Evolutionary conservation across 2,888 invertebrate species (phyloP).

Genomic region (Melikaiella ostensackeni): DNA sequence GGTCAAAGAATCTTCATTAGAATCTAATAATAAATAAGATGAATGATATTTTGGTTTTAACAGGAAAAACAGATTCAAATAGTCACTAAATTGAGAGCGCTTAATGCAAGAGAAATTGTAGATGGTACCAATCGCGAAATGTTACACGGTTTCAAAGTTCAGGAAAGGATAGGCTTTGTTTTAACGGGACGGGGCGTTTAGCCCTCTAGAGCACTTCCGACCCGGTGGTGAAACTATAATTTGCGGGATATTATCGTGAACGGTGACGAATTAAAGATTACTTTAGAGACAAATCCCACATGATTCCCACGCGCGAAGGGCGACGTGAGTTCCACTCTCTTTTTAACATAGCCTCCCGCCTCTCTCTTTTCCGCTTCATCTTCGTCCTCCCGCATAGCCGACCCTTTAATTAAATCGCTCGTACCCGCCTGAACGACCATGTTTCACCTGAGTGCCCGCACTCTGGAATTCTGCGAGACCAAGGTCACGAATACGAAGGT

Average conservation of each 20-base stretch:
- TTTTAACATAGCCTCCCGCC: not conserved
- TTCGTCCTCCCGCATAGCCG: constrained; percentile 50
- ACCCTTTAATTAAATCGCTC: constrained; percentile 72
- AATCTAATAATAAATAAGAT: no score
- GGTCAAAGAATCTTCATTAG: constrained; percentile 9
- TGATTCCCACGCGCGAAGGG: constrained; percentile 47
- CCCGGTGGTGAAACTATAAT: constrained; percentile 9
- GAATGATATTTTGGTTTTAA: no score
- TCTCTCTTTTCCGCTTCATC: constrained; percentile 31
- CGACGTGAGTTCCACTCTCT: constrained; percentile 26
- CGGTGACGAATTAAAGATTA: constrained; percentile 31
- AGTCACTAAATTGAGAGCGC: no score
- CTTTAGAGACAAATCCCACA: constrained; percentile 20
- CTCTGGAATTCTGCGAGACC: constrained; percentile 56
- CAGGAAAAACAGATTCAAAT: no score
- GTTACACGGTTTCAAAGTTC: not conserved
- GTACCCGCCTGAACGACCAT: constrained; percentile 56
- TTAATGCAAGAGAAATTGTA: no score
- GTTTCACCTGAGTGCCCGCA: constrained; percentile 57
- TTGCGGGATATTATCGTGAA: constrained; percentile 28
- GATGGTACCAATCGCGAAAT: not conserved
- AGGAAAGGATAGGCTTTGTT: not conserved
- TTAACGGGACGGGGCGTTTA: not conserved
- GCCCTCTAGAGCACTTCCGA: not conserved
- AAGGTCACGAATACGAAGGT: constrained; percentile 73